Evolutionary conservation across 2,888 invertebrate species (phyloP), one percentile per base, ranked within the genome.

Genomic region (Sarcophaga variegata): DNA sequence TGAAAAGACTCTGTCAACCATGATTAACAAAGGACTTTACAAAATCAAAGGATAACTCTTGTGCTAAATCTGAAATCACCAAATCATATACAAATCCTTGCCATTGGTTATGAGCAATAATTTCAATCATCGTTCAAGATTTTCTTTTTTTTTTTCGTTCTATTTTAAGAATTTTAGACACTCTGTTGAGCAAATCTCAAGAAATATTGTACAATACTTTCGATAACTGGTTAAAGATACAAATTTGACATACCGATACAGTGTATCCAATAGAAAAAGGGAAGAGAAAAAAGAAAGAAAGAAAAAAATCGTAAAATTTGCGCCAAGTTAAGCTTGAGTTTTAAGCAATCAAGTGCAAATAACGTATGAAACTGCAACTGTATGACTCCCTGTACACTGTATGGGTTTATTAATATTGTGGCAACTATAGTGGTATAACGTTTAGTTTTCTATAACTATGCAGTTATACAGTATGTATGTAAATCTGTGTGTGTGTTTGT

Each of bases 211-310:
- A 66, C 45, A 80, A 75, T 66, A 80, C 75, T 66, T 54, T 25
- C 85, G 45, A 90, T 88, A 92, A 92, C 91, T 90, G 91, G 90
- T 90, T 89, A 89, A 63, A 88, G 88, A 90, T 90, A 90, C 90
- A 91, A 91, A 91, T 91, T 90, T 90, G 91, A 90, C 89, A 90
- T 89, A 89, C 88, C 86, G 45, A 66, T 20, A 77, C 63, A 88
- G 88, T 88, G 70, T 71, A 14, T 67, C 25, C 72, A 62, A 77
- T 47, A 47, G 49, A 12, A 62, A 70, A 70, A n/a, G 6, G 37
- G 49, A 59, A 76, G 59, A 47, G 47, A 12, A 62, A 64, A 66
- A 20, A 1, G 4, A 60, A 22, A 59, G 17, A 10, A 49, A 59
- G 22, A 49, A 37, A 67, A 62, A 75, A 63, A 8, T 69, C 70